Percentiles rank a stretch among this genome's conserved stretches.
These are phyloP conservation scores for Macrochelys suwanniensis DNA, from an alignment of 2,797 vertebrate species.

Conservation along the genomic window DNA sequence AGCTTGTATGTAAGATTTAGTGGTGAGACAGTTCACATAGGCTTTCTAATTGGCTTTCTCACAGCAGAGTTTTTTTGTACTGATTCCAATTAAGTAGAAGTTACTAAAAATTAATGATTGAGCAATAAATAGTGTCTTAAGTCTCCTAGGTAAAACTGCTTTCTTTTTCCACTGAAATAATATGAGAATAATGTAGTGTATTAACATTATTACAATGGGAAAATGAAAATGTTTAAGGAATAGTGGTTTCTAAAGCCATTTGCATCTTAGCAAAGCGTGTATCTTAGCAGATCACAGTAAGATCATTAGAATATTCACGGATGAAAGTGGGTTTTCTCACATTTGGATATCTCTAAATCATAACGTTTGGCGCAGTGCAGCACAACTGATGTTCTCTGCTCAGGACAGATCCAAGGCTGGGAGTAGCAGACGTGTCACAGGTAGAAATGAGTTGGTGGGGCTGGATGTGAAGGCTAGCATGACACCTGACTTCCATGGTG, in stretches of 20 bases:
- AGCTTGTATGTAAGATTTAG: neutral
- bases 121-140: neutral
- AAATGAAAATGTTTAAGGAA: neutral
- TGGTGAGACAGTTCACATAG: neutral
- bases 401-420: neutral
- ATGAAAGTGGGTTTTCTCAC: neutral
- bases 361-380: neutral
- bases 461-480: accelerated
- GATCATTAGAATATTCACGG: neutral
- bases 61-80: slow-evolving; percentile 14
- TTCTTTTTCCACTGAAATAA: neutral
- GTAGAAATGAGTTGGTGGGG: neutral
- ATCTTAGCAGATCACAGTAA: neutral
- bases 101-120: slow-evolving; percentile 3
- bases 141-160: slow-evolving; percentile 4
- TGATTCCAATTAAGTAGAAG: slow-evolving; percentile 17
- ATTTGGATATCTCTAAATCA: neutral
- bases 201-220: neutral
- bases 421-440: neutral
- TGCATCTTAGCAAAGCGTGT: neutral
- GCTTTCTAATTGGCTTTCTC: slow-evolving; percentile 1
- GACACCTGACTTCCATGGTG: neutral
- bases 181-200: neutral
- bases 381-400: accelerated
- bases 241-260: neutral